phyloP scores from a whole-genome alignment of 1,140 invertebrate species.

The Augochlora pura region DNA sequence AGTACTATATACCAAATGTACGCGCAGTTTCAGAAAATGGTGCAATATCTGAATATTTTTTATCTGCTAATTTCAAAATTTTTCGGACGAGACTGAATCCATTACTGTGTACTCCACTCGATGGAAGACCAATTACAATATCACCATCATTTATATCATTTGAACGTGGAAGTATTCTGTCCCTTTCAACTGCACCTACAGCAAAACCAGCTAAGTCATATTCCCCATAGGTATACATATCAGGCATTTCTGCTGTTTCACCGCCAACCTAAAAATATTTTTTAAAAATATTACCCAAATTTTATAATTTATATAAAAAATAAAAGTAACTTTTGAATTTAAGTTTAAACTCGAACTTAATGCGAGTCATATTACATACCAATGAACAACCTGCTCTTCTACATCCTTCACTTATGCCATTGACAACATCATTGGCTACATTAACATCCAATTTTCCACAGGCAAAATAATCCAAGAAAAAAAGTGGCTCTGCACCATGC shows the following conservation, averaged over 20 bases:
- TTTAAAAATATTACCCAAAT: neutral
- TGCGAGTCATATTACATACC: constrained; percentile 81
- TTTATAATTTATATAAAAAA: neutral
- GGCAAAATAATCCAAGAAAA: constrained; percentile 98
- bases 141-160: constrained; percentile 89
- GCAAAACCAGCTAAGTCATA: constrained; percentile 98
- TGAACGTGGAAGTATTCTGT: constrained; percentile 87
- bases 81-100: constrained; percentile 97
- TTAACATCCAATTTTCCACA: constrained; percentile 91
- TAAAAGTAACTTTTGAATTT: no score
- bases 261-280: constrained; percentile 84
- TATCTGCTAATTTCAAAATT: constrained; percentile 86
- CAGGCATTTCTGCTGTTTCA: constrained; percentile 98
- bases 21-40: constrained; percentile 87
- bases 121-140: constrained; percentile 92
- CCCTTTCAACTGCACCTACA: constrained; percentile 93
- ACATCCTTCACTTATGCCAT: constrained; percentile 94
- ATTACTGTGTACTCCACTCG: constrained; percentile 96
- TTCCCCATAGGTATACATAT: constrained; percentile 92
- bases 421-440: constrained; percentile 88
- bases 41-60: constrained; percentile 85
- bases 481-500: constrained; percentile 96
- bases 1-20: constrained; percentile 80
- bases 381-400: constrained; percentile 92
- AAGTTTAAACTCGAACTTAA: no score